Evolutionary conservation across 2,888 invertebrate species (phyloP), one percentile per base, ranked within the genome.

Genomic region (Anodontia alba): DNA sequence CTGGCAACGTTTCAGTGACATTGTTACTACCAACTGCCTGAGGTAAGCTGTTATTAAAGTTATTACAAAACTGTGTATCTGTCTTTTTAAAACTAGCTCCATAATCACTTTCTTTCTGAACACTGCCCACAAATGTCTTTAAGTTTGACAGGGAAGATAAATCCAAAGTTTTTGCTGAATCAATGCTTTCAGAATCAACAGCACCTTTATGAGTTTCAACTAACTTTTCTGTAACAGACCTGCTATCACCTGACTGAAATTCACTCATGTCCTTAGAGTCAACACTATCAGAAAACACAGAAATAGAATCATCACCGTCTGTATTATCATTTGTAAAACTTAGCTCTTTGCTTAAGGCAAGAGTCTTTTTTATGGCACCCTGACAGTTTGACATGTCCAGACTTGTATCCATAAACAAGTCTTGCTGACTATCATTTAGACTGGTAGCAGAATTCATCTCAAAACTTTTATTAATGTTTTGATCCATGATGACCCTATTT

Each of bases 371-470:
- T 15, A 42, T 15, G 7, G 42, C 8, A 7, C 7, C 15, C 8
- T 42, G 42, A 42, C 42, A 7, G 3, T 49, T 49, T 20, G 57
- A 57, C 5, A 26, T 2, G 5, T 26, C 29, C 57, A 10, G 57
- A 57, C 57, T 57, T 57, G 7, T 17, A 62, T 83, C 84, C 31
- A 81, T 78, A 73, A 89, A 89, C 66, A 89, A 71, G 71, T 89
- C 89, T 38, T 88, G 81, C 49, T 87, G 88, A 81, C 88, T 89
- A 38, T 80, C 83, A 84, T 79, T 79, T 36, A 80, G 36, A 42
- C 36, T 67, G 36, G 67, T 38, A 67, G 23, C 36, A 7, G 36
- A 31, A 42, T 67, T 67, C 8, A n/a, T 38, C 5, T 38, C 36
- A n/a, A n/a, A 5, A 67, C 67, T 36, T 15, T 15, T 67, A 8